phyloP scores from a whole-genome alignment of 2,113 vertebrate genomes.

The Formicarius rufipectus region DNA sequence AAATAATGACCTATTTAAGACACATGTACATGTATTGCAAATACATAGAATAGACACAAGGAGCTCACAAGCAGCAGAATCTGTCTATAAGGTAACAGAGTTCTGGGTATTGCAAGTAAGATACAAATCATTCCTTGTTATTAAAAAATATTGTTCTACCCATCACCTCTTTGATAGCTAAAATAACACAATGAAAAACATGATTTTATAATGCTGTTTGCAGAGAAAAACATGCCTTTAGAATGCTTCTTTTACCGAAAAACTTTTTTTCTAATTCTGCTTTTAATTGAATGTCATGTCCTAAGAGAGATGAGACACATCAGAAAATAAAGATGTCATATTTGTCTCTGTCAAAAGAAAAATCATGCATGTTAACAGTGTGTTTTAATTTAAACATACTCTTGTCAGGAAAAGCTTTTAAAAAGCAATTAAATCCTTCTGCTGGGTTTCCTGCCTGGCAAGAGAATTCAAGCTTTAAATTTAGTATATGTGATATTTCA shows the following conservation, averaged over 20 bases:
- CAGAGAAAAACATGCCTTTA: not conserved
- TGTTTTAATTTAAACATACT: not conserved
- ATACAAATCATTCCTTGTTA: not conserved
- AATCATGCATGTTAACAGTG: not conserved
- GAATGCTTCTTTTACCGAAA: not conserved
- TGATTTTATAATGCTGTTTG: not conserved
- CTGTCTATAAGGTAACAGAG: not conserved
- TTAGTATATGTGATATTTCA: not conserved
- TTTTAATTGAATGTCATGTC: not conserved
- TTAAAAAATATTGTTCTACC: not conserved
- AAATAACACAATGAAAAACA: not conserved
- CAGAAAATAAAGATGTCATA: not conserved
- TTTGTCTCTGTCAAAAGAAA: not conserved
- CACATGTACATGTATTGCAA: fast-evolving
- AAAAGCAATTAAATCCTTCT: not conserved
- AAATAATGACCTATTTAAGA: not conserved
- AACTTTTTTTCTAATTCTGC: not conserved
- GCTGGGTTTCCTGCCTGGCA: not conserved
- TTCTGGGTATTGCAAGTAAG: not conserved
- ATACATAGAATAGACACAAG: not conserved
- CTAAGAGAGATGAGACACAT: not conserved
- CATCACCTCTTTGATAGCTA: not conserved
- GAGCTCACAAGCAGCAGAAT: not conserved
- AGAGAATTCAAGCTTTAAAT: not conserved
- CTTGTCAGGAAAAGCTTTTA: not conserved